Evolutionary conservation across 2,113 vertebrate species (phyloP), one percentile per base, ranked within the genome.

Genomic region (Grammomys surdaster): DNA sequence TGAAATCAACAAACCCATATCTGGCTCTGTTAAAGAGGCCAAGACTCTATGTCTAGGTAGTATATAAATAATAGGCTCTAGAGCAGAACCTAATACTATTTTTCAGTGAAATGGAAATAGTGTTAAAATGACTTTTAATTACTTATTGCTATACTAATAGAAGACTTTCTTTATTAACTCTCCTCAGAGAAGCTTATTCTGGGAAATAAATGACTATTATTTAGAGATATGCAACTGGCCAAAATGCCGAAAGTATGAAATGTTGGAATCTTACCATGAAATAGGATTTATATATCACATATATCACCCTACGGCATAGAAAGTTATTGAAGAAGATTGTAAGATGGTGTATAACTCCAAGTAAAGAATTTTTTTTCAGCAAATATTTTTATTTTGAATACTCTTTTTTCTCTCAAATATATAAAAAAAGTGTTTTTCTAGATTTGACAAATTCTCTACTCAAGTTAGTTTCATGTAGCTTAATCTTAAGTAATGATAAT

Each of bases 381-480:
- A 85, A 72, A 84, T 80, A 89, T 86, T 78, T 78, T 87, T 75
- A 88, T 90, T 94, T 88, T 95, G 5, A 84, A 17, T 54, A 46
- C 0, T 69, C 26, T 65, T 0, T 46, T 85, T 76, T 36, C 36
- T 19, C n/a, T 90, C 20, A 48, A 48, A 48, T 48, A 28, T 69
- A 40, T 91, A 95, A 81, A 63, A 70, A 88, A 77, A 33, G 70
- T 78, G 7, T 60, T 85, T 69, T 95, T 84, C 24, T 88, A 51
- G 65, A 40, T 75, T 31, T 40, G 70, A 77, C 48, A 88, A 95
- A 54, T 51, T 92, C 22, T 26, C 33, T 88, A 58, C 75, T 91
- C 95, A 89, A 87, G 19, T 96, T 88, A 96, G 72, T 33, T 94
- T 94, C 24, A 93, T 70, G 5, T 36, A 95, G 26, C 78, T 24